Evolutionary conservation across 2,113 vertebrate genomes (phyloP), one percentile per base, ranked within the genome.

Genomic region (Corythaeola cristata): DNA sequence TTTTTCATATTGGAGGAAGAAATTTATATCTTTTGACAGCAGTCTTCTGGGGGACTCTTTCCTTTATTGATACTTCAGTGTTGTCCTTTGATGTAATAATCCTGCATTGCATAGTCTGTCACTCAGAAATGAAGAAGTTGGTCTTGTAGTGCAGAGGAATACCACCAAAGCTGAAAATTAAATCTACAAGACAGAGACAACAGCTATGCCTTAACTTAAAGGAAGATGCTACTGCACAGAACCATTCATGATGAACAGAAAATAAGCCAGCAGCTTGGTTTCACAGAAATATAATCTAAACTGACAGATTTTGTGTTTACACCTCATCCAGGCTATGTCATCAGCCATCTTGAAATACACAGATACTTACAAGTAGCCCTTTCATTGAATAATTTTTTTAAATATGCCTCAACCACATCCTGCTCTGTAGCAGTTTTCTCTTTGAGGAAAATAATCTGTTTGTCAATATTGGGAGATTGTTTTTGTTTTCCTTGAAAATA

Each of bases 51-150:
- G 94, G 78, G 59, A 60, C 71, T 85, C 90, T 91, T 90, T 76
- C 50, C 47, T 91, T 88, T 96, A 96, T 85, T 88, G 88, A 93
- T 93, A 93, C 55, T 71, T 90, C 58, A 91, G 20, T 21, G 55
- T 76, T 69, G 53, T 90, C 45, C 88, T 93, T 90, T 91, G 78
- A 91, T 95, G 69, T 91, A 95, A 96, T 94, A 94, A 96, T 83
- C n/a, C 72, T 80, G 78, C 62, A 80, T 90, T 76, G n/a, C 59
- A 41, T 63, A 80, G 72, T 52, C 88, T 95, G 93, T 95, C 93
- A 96, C 78, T 80, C 93, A 80, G 88, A 85, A 69, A 88, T 91
- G 4, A 69, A 63, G 55, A 76, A 94, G n/a, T 20, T 85, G 67
- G 47, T 37, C 45, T 89, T 91, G 53, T 85, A 63, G 41, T 86